A percentile compares a stretch with the other conserved stretches of the same genome.
Evolutionary conservation across 2,797 vertebrate genomes (phyloP).

Genomic region (Arrhamphus sclerolepis): DNA sequence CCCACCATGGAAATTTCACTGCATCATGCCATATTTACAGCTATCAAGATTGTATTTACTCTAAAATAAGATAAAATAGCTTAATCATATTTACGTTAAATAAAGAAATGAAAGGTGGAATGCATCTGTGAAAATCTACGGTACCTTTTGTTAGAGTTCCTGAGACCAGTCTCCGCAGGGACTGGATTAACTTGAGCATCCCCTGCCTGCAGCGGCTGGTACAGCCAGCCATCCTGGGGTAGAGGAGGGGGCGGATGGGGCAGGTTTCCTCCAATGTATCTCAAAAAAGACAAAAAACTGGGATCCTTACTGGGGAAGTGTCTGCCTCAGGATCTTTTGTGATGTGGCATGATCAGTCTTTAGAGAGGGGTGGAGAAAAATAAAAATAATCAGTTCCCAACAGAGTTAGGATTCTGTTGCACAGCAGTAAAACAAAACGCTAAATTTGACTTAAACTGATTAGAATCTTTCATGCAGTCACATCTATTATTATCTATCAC

Average conservation of each 20-base stretch:
- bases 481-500: no score
- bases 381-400: neutral
- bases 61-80: no score
- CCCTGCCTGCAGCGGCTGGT: conserved; percentile 82
- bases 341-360: conserved; percentile 27
- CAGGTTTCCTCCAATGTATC: conserved; percentile 14
- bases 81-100: neutral
- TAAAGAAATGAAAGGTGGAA: neutral
- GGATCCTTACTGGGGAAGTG: conserved; percentile 6
- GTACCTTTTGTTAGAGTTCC: conserved; percentile 84
- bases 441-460: neutral
- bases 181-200: conserved; percentile 82
- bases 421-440: conserved; percentile 3
- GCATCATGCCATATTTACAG: no score
- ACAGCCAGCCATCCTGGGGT: conserved; percentile 79
- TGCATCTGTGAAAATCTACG: conserved; percentile 8
- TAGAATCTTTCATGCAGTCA: neutral
- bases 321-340: conserved; percentile 17
- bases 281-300: neutral
- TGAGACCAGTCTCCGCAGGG: conserved; percentile 80
- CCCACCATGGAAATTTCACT: no score
- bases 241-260: conserved; percentile 12
- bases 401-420: conserved; percentile 2
- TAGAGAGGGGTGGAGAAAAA: conserved; percentile 4
- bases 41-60: no score